Evolutionary conservation across 2,797 vertebrate genomes (phyloP), one percentile per base, ranked within the genome.

Genomic region (Coccyzus lansbergi): DNA sequence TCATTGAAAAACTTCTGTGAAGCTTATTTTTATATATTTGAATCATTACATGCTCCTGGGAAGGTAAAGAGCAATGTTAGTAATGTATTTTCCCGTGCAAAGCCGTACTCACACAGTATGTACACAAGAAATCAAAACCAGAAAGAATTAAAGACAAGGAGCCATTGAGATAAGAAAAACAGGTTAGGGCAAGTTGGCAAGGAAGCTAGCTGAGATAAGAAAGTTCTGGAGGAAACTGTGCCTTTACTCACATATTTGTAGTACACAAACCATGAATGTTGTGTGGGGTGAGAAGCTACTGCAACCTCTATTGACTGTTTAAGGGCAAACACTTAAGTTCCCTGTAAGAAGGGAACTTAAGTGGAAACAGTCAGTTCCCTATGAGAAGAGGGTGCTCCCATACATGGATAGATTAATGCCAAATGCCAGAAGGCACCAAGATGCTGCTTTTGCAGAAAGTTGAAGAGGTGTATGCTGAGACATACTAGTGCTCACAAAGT

Each of bases 81-180:
- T 88, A 78, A 86, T 18, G 42, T 89, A 60, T 89, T 93, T 94
- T 95, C 49, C 93, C 71, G 29, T 85, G 79, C 46, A 56, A 44
- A 70, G 82, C 75, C 89, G 91, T 95, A 55, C 89, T 75, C 85
- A 51, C 3, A 3, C 60, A 71, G 26, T 87, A 80, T 87, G 79
- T 83, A 92, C 79, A 83, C 72, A 94, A 68, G 71, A 92, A 94
- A 93, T 80, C 44, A 83, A 80, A 92, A 79, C 75, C 75, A 92
- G 75, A 92, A 94, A 83, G 46, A 11, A 87, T 85, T 88, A 85
- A 92, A 92, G 71, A 58, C 84, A 91, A 74, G 64, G 75, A 77
- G 49, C 42, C 62, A 85, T 8, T 44, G 59, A 69, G 63, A 71
- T 93, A 82, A 76, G 83, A 78, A 96, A 94, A 93, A 81, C 65